Evolutionary conservation across 2,888 invertebrate species (phyloP).

Genomic region (Oscheius sp.): DNA sequence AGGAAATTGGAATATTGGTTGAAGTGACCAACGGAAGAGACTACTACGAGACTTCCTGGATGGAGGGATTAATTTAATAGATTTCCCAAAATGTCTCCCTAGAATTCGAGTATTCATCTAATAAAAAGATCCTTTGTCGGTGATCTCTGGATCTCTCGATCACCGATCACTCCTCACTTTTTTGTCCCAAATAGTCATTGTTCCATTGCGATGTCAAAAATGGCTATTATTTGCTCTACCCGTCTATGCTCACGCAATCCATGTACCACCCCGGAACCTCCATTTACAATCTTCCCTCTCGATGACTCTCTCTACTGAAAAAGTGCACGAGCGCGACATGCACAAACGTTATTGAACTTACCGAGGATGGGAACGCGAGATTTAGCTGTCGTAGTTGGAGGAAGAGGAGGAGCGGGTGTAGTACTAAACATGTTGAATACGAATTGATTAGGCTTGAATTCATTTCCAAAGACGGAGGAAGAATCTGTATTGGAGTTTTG

Average conservation of each 20-base stretch:
- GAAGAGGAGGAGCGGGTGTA: conserved; percentile 20
- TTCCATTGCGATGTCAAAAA: too few relatives aligned
- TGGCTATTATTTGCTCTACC: too few relatives aligned
- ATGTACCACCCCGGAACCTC: not conserved
- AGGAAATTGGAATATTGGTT: too few relatives aligned
- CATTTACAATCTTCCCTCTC: not conserved
- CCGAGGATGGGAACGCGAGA: conserved; percentile 43
- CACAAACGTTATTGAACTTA: conserved; percentile 32
- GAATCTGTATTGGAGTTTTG: not conserved
- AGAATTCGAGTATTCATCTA: too few relatives aligned
- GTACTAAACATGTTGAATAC: conserved; percentile 26
- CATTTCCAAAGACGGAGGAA: too few relatives aligned
- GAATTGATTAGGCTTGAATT: conserved; percentile 38
- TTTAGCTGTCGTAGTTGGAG: not conserved
- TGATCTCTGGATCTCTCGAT: too few relatives aligned
- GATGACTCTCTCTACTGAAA: not conserved
- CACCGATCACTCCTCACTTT: not conserved
- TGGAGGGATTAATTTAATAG: too few relatives aligned
- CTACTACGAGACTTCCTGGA: too few relatives aligned
- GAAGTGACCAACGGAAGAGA: too few relatives aligned
- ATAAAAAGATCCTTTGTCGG: too few relatives aligned
- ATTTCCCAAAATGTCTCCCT: too few relatives aligned
- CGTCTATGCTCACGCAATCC: too few relatives aligned
- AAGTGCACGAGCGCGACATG: conserved; percentile 1
- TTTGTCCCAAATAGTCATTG: not conserved